Percentiles rank a stretch among this genome's conserved stretches.
phyloP scores from a whole-genome alignment of 2,888 invertebrate genomes.

The Apodemia mormo region DNA sequence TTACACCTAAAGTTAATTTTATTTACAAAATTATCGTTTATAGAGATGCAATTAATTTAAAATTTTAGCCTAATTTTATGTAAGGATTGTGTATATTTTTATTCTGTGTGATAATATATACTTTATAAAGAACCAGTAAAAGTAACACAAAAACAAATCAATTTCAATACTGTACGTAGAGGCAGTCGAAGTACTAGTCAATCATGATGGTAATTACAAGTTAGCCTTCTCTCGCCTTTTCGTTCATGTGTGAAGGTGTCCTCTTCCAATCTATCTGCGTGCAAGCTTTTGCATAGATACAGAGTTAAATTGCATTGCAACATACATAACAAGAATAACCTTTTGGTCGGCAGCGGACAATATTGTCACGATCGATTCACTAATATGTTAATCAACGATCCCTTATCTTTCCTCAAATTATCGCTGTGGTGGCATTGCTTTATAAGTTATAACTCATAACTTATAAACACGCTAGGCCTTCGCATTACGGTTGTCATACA shows the following conservation, averaged over 20 bases:
- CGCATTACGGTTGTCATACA: slow-evolving; percentile 25
- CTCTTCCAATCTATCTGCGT: neutral
- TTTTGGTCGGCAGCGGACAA: slow-evolving; percentile 67
- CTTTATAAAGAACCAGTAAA: no score
- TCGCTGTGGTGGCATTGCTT: slow-evolving; percentile 50
- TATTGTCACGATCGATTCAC: slow-evolving; percentile 74
- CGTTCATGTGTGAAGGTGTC: neutral
- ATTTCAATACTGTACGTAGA: no score
- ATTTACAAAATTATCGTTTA: no score
- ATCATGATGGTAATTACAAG: neutral
- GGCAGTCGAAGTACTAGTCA: no score
- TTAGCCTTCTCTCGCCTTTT: neutral
- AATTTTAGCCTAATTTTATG: no score
- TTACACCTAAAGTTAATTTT: no score
- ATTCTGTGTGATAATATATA: no score
- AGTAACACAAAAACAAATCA: no score
- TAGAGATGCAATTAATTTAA: no score
- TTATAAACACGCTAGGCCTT: slow-evolving; percentile 40
- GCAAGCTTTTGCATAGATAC: neutral
- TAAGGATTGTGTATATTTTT: no score
- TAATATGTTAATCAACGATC: slow-evolving; percentile 61
- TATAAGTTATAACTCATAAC: slow-evolving; percentile 43
- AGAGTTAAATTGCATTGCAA: slow-evolving; percentile 55
- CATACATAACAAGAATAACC: slow-evolving; percentile 76
- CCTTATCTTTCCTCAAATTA: slow-evolving; percentile 56